Evolutionary conservation across 2,797 vertebrate genomes (phyloP), one percentile per base, ranked within the genome.

Genomic region (Graptemys geographica): DNA sequence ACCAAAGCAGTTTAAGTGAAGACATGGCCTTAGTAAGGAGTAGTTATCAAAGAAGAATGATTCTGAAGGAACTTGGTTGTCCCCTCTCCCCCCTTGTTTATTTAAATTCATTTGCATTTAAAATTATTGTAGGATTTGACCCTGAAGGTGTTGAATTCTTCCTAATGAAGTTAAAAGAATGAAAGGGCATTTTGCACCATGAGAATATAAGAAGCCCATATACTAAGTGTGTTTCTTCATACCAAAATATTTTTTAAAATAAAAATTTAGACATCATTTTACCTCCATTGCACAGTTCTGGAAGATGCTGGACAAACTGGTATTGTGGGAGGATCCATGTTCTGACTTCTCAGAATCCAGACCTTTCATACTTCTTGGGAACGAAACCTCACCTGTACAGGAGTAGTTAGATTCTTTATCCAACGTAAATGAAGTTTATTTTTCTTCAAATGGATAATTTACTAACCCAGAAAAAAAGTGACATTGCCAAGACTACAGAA

Each of bases 201-300:
- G 74, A 41, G n/a, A 72, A 41, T 41, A 72, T 37, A 72, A 72
- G 65, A 10, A 23, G n/a, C n/a, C 5, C n/a, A 41, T 78, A 49
- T 49, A 49, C 28, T 47, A 55, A 92, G 86, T 47, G 3, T 2
- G 44, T n/a, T 79, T 16, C 44, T n/a, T 52, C 62, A 78, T 18
- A 57, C 0, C 59, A 27, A 62, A 25, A 74, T 88, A 87, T 82
- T 56, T 4, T 3, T 57, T 49, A 10, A 55, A 1, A 88, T 95
- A 90, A 9, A 47, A 76, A 69, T 52, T 27, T 89, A 15, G 15
- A 3, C 84, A 28, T 84, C 84, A 59, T 95, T 98, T 98, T 97
- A 99, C 99, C 99, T 99, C 99, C 96, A 99, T 98, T 33, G 99
- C 98, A 97, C 98, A 99, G 96, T 99, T 99, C 97, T 99, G 99